Conservation (phyloP, 2,888 invertebrate genomes). For the Clivina fossor region DNA sequence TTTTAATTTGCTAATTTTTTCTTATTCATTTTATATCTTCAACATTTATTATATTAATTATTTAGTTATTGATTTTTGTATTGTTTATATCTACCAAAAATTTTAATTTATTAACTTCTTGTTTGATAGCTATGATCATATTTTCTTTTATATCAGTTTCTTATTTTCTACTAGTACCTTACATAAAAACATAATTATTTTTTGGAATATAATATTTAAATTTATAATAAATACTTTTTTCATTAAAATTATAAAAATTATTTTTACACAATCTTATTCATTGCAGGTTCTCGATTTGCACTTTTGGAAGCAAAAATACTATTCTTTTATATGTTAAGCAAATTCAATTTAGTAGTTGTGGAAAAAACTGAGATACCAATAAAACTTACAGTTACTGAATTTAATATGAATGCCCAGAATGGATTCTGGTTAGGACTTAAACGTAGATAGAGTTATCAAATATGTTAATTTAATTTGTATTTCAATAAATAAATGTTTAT, state of each 20-base stretch:
- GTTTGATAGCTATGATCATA: too few species aligned
- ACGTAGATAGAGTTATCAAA: conserved; percentile 28
- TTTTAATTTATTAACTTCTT: too few species aligned
- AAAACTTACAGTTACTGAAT: conserved; percentile 46
- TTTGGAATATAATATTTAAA: not conserved
- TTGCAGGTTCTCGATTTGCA: conserved; percentile 51
- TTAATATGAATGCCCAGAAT: conserved; percentile 49
- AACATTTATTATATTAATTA: too few species aligned
- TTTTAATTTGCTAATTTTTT: not conserved
- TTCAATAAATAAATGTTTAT: not conserved
- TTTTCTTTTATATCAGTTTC: too few species aligned
- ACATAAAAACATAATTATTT: not conserved
- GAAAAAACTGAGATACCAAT: conserved; percentile 38
- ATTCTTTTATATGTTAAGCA: conserved; percentile 47
- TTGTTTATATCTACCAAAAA: too few species aligned
- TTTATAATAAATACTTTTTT: conserved; percentile 7
- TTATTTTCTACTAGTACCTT: too few species aligned
- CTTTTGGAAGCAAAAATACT: conserved; percentile 51
- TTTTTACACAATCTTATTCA: conserved; percentile 22
- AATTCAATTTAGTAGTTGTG: conserved; percentile 44
- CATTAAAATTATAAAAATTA: not conserved
- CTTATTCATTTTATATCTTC: too few species aligned
- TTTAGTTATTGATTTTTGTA: too few species aligned
- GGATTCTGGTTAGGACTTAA: conserved; percentile 44
- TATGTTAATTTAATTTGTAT: not conserved